phyloP scores from a whole-genome alignment of 2,113 vertebrate genomes.

The Pollimyrus isidori region DNA sequence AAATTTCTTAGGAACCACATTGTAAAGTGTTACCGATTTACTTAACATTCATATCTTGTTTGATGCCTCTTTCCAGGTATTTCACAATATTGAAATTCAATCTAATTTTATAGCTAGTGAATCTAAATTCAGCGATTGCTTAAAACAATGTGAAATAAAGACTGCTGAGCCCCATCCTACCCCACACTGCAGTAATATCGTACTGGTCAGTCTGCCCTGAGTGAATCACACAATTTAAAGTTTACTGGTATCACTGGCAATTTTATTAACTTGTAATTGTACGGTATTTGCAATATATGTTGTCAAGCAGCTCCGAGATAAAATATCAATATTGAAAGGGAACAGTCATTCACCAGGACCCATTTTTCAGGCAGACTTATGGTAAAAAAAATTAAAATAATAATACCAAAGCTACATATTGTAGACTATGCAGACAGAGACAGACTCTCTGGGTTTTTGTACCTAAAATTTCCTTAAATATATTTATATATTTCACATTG shows the following conservation, averaged over 20 bases:
- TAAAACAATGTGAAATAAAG: neutral
- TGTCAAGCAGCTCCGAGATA: neutral
- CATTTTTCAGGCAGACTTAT: neutral
- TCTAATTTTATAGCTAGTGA: neutral
- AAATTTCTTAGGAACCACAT: too few species aligned
- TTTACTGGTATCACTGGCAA: neutral
- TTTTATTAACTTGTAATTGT: neutral
- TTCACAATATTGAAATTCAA: neutral
- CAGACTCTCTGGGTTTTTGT: neutral
- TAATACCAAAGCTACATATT: neutral
- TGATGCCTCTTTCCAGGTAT: neutral
- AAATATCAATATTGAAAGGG: neutral
- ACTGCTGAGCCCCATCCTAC: neutral
- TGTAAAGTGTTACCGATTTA: neutral
- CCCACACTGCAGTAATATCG: neutral
- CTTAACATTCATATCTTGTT: neutral
- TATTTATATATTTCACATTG: neutral
- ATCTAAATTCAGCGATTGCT: neutral
- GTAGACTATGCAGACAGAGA: neutral
- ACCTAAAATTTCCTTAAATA: neutral
- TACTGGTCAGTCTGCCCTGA: neutral
- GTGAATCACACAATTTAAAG: neutral
- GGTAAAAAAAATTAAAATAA: neutral
- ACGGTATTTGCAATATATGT: neutral
- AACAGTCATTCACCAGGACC: neutral